Conservation (phyloP, 2,113 vertebrate genomes). For the Girardinichthys multiradiatus region DNA sequence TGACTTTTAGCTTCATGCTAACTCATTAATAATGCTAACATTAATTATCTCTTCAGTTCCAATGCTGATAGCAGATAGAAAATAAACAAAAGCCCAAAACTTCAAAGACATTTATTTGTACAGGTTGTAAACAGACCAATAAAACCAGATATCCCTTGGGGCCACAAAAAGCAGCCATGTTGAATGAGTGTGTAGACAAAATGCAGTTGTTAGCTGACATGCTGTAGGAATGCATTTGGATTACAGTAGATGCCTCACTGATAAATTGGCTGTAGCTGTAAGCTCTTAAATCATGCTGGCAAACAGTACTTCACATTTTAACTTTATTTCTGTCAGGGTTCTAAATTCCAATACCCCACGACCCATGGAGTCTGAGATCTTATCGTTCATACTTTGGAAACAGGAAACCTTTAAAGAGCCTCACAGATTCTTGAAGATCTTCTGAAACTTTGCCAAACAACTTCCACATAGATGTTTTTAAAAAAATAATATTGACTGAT, state of each 20-base stretch:
- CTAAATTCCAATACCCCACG: conserved; percentile 40
- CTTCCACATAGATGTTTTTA: conserved; percentile 52
- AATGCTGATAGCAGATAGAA: conserved; percentile 10
- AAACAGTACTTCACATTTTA: conserved; percentile 65
- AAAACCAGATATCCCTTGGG: conserved; percentile 25
- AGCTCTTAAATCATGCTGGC: conserved; percentile 59
- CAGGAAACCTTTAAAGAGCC: conserved; percentile 56
- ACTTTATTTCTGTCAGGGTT: conserved; percentile 71
- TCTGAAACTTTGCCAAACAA: conserved; percentile 56
- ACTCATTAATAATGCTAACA: conserved; percentile 2
- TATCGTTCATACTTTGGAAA: conserved; percentile 70
- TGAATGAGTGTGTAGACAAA: conserved; percentile 56
- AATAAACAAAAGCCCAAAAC: conserved; percentile 13
- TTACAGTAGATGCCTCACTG: conserved; percentile 65
- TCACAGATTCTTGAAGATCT: conserved; percentile 44
- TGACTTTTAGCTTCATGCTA: conserved; percentile 26
- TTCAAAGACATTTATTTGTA: conserved; percentile 41
- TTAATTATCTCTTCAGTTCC: conserved; percentile 25
- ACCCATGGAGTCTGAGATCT: conserved; percentile 54
- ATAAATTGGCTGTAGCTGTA: conserved; percentile 60
- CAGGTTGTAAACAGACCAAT: conserved; percentile 26
- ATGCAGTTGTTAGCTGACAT: conserved; percentile 74
- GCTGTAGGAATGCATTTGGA: conserved; percentile 69
- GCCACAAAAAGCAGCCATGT: conserved; percentile 43
- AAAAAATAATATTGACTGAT: conserved; percentile 41